Evolutionary conservation across 1,140 invertebrate species (phyloP), one percentile per base, ranked within the genome.

Genomic region (Lycorma delicatula): DNA sequence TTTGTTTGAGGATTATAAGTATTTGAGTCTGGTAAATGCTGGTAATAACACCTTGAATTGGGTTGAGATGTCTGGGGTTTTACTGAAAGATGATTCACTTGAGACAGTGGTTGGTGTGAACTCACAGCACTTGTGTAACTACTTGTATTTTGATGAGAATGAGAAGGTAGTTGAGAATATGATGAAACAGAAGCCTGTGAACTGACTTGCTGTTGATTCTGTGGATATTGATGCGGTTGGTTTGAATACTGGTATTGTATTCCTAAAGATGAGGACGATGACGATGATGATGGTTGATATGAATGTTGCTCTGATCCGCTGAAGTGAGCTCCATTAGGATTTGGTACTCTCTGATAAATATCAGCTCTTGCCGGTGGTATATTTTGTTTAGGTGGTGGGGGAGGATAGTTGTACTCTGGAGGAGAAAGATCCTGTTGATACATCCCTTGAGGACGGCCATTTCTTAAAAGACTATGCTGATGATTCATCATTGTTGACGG

Each of bases 301-400:
- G 6, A 31, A 4, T 50, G 25, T 50, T 28, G 12, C 34, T 49
- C 55, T 56, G 55, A 34, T n/a, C n/a, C 3, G 36, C 16, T 20
- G 44, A 48, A 22, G n/a, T 54, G 48, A 46, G 16, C 20, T 27
- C 28, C 28, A 26, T 34, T 27, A n/a, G 57, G 48, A 59, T 61
- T 59, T 5, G 63, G 63, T 1, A 66, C 60, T 31, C 64, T 58
- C 47, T 67, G 66, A 41, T 68, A 64, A 26, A 64, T 56, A 29
- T 60, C 59, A 6, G 54, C 54, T 71, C 66, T 60, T 71, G 69
- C 60, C 63, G 68, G 47, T 36, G 49, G 26, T 1, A 20, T 38
- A 18, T 53, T 58, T 44, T 58, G 47, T 48, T 59, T 44, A 18
- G 28, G 54, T 2, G 57, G 34, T 48, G 59, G 57, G 34, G 58